Base-by-base conservation (phyloP, 2,797 vertebrate genomes). In the Pantherophis vulpinus region DNA sequence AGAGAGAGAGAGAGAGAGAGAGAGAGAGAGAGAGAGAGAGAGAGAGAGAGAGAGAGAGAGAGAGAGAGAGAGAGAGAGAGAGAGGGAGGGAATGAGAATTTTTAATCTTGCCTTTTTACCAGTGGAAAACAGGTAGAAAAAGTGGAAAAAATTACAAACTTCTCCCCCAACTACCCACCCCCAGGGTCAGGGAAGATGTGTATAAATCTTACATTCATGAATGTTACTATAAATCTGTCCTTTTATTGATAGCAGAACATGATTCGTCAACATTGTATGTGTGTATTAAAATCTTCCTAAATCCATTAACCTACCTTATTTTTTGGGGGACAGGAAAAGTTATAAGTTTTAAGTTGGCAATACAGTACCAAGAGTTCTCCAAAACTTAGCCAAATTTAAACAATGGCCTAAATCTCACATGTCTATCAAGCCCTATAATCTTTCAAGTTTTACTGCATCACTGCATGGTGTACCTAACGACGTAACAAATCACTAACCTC, bases 11-110 rank as follows among this genome's bases (percentile, higher is more conserved):
- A n/a, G n/a, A 60, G 18, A 60, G 0, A 60, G 60, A 61, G 0
- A 61, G 23, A 61, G 0, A 60, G 60, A 61, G 0, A 61, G 60
- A 60, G 0, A 60, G 60, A 61, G 1, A 61, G 25, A 61, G 1
- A 61, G 6, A 60, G 5, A 61, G 1, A 61, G 3, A 61, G 1
- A 56, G 56, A 56, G 11, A 55, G 0, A 55, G 55, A 55, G 2
- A 55, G 0, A 55, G 2, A 13, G 11, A 55, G 2, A 3, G 11
- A 55, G 23, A 10, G 3, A 60, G 1, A 20, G 56, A 58, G 0
- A 27, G 60, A 61, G 0, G 27, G 9, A 61, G 0, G 25, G 18
- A 60, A 0, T 23, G 60, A 61, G 0, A 61, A 27, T 61, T 74
- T 9, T 74, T 74, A 74, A 74, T 74, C 70, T 74, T 74, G 70